Conservation (phyloP, 2,797 vertebrate species). For the Myripristis murdjan region DNA sequence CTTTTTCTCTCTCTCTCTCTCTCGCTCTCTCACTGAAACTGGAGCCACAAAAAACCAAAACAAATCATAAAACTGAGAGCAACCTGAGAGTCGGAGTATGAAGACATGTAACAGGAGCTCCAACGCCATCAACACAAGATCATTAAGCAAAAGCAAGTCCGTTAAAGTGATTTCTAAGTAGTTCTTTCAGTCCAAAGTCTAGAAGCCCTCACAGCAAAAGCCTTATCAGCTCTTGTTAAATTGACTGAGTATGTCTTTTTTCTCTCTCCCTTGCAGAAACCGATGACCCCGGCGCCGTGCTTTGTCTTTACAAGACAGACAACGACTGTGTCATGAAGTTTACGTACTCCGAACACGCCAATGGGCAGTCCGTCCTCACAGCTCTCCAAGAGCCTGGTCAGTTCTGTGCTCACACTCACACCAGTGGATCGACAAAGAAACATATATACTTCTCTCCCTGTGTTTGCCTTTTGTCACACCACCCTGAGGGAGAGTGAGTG, state of each 20-base stretch:
- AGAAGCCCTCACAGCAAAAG: neutral
- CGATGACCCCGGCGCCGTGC: slow-evolving; percentile 86
- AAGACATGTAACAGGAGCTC: too few relatives aligned
- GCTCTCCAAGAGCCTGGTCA: slow-evolving; percentile 95
- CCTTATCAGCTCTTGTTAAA: neutral
- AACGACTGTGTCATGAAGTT: slow-evolving; percentile 98
- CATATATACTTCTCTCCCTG: neutral
- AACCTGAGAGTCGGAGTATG: too few relatives aligned
- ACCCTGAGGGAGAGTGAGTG: neutral
- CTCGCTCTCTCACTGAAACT: slow-evolving; percentile 35
- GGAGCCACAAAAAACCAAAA: neutral
- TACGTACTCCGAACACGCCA: slow-evolving; percentile 93
- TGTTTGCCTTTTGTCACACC: neutral
- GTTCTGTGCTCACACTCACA: slow-evolving; percentile 31
- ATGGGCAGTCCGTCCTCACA: slow-evolving; percentile 91
- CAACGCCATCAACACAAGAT: too few relatives aligned
- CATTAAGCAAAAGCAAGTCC: too few relatives aligned
- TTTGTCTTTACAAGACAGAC: slow-evolving; percentile 94
- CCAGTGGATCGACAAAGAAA: neutral
- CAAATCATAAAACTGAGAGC: neutral
- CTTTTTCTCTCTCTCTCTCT: neutral
- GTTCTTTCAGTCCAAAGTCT: neutral
- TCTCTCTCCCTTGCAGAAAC: slow-evolving; percentile 81
- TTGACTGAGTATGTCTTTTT: neutral
- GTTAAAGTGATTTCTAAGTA: neutral